A percentile compares a stretch with the other conserved stretches of the same genome.
These are phyloP conservation scores for Bombus confusus DNA, from an alignment of 1,140 invertebrate species.

Conservation along the genomic window DNA sequence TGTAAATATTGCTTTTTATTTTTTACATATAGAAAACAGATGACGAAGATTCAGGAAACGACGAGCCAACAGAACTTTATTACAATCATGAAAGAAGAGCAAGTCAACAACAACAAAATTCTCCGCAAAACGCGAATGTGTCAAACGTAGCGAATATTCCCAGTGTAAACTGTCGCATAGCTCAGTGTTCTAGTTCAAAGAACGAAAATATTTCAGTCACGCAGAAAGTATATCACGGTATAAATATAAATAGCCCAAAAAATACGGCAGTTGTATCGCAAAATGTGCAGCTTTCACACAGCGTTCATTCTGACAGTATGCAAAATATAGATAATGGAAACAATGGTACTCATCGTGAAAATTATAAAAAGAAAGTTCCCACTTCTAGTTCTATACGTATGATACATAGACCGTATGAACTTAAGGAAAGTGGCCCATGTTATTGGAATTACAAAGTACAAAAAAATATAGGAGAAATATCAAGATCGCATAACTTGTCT, in stretches of 20 bases:
- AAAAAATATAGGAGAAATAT: constrained; percentile 68
- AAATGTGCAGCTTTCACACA: not conserved
- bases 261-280: not conserved
- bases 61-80: constrained; percentile 92
- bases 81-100: constrained; percentile 80
- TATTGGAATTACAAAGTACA: constrained; percentile 60
- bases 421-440: constrained; percentile 35
- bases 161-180: constrained; percentile 61
- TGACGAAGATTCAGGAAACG: constrained; percentile 96
- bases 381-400: not conserved
- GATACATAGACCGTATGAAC: too few species aligned
- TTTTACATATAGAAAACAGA: constrained; percentile 88
- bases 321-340: constrained; percentile 39
- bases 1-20: not conserved
- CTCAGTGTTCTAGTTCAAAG: constrained; percentile 57
- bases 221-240: constrained; percentile 2
- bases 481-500: constrained; percentile 75
- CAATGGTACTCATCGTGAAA: constrained; percentile 12
- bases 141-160: constrained; percentile 64
- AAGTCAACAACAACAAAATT: constrained; percentile 75
- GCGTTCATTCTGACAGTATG: not conserved
- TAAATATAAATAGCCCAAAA: constrained; percentile 19
- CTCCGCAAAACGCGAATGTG: constrained; percentile 64
- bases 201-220: constrained; percentile 52
- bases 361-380: constrained; percentile 11